Conservation (phyloP, 2,888 invertebrate species). For the Anagyrus pseudococci region DNA sequence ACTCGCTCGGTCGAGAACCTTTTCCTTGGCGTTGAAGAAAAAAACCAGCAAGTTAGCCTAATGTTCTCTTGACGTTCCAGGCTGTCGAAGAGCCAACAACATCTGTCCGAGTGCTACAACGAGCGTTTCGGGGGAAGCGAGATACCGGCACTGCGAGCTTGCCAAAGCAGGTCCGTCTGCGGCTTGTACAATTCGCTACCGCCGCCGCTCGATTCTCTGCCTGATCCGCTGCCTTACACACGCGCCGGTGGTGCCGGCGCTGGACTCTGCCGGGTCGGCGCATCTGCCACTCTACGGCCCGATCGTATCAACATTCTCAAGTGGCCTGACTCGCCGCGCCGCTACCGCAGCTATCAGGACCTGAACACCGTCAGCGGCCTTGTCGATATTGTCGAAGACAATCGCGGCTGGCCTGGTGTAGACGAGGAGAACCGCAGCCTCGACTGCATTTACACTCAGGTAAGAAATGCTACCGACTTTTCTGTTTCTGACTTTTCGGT, state of each 20-base stretch:
- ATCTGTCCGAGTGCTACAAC: conserved; percentile 55
- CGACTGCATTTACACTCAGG: conserved; percentile 59
- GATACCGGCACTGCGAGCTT: conserved; percentile 45
- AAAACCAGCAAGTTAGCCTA: too few relatives aligned
- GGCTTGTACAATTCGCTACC: conserved; percentile 53
- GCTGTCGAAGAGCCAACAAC: conserved; percentile 58
- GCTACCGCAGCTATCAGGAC: conserved; percentile 57
- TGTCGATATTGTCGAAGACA: conserved; percentile 59
- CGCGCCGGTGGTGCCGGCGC: conserved; percentile 27
- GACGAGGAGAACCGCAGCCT: conserved; percentile 56
- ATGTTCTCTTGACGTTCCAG: conserved; percentile 42
- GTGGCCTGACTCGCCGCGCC: conserved; percentile 55
- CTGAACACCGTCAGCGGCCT: conserved; percentile 58
- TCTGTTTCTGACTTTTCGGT: too few relatives aligned
- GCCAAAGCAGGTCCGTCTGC: conserved; percentile 55
- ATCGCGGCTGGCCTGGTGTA: conserved; percentile 47
- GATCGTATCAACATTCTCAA: conserved; percentile 57
- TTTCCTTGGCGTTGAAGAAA: not conserved
- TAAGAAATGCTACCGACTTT: conserved; percentile 29
- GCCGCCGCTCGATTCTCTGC: conserved; percentile 48
- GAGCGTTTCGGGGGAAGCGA: conserved; percentile 54
- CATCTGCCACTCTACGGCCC: not conserved
- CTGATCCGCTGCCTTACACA: conserved; percentile 47
- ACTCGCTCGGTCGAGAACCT: too few relatives aligned
- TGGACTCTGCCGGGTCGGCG: not conserved